Evolutionary conservation across 2,888 invertebrate species (phyloP).

Genomic region (Yponomeuta evonymella): DNA sequence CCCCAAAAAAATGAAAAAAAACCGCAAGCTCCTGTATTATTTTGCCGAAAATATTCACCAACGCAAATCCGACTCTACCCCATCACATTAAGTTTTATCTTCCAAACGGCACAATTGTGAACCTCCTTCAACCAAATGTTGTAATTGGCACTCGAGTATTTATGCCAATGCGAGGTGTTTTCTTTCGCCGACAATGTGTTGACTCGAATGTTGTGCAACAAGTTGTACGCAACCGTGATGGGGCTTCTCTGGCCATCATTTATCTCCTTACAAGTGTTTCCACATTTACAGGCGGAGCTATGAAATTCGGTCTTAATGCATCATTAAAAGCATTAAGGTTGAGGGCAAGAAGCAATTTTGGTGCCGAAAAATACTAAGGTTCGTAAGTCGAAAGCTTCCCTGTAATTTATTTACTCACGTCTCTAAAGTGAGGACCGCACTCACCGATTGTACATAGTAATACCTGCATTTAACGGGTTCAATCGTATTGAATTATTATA

Average conservation of each 20-base stretch:
- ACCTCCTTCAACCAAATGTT: neutral
- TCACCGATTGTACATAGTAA: no score
- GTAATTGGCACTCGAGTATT: neutral
- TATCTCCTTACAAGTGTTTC: neutral
- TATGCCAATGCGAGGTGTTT: neutral
- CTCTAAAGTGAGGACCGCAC: no score
- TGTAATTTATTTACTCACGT: no score
- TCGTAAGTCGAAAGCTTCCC: neutral
- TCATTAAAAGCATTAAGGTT: neutral
- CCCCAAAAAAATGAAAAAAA: neutral
- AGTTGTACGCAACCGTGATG: neutral
- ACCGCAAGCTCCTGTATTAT: neutral
- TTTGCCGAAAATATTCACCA: neutral
- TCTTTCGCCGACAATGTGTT: neutral
- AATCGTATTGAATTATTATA: no score
- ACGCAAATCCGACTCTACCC: neutral
- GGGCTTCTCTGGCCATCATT: neutral
- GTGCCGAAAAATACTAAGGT: neutral
- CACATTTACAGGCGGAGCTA: neutral
- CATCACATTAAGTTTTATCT: neutral
- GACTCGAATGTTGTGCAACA: neutral
- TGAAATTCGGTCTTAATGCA: neutral
- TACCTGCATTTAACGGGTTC: no score
- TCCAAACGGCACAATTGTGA: neutral
- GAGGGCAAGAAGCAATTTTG: neutral